Base-by-base conservation (phyloP, 2,888 invertebrate species). In the Sclerodermus sp. region DNA sequence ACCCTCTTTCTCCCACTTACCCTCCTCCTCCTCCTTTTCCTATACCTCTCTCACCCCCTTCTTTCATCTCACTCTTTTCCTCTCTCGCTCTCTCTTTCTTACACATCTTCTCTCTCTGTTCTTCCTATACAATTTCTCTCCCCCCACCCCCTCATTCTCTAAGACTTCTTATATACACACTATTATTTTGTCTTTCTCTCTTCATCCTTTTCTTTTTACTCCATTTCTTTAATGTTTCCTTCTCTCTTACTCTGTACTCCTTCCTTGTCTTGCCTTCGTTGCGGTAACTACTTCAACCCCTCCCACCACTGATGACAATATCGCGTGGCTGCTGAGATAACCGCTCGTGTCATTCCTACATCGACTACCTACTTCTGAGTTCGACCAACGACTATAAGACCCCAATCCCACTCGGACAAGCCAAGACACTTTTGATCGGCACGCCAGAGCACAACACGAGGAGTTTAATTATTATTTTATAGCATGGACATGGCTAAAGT, bases 261-360 rank as follows among this genome's bases (percentile, higher is more conserved):
- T 46, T 49, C n/a, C n/a, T 47, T 49, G 47, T 45, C 29, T 30
- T 16, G 16, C 46, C 39, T 32, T 44, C 37, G 18, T 49, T 47
- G 45, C 48, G 48, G 58, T 62, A 60, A 64, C 68, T 64, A 62
- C 66, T 59, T 64, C 48, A 60, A 60, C 62, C 60, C 62, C 55
- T 60, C 49, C 34, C 62, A 51, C 61, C 70, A 67, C 75, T 77
- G 77, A 77, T 77, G 77, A 77, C 77, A 76, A 77, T 77, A 77
- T 77, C 77, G 77, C 77, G 77, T 77, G 77, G 77, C 72, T 64
- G 63, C 67, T 74, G 68, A 76, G 76, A 77, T 77, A 77, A 74
- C 77, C 70, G 66, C 70, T 70, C 76, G 74, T 77, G 77, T 77
- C 77, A 77, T 77, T 77, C 73, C 70, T 68, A 71, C 77, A 74